phyloP scores from a whole-genome alignment of 2,888 invertebrate genomes.

The Bimastos eiseni region DNA sequence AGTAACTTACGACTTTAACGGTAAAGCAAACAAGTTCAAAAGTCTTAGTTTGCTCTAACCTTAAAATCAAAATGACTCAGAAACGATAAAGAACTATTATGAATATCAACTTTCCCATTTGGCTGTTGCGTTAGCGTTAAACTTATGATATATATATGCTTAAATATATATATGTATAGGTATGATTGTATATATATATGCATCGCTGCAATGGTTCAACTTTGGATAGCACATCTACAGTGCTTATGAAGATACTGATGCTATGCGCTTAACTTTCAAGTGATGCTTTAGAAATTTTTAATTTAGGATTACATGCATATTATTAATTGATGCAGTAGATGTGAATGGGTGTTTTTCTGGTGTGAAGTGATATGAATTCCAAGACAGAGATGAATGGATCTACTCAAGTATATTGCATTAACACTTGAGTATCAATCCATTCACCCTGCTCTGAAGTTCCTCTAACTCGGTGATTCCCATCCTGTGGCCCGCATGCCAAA shows the following conservation, averaged over 20 bases:
- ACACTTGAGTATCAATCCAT: not conserved
- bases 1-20: not conserved
- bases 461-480: too few species aligned
- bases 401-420: not conserved
- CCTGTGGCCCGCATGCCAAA: too few species aligned
- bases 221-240: too few species aligned
- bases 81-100: not conserved
- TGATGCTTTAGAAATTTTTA: too few species aligned
- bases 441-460: not conserved
- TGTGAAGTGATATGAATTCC: not conserved
- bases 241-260: too few species aligned
- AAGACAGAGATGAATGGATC: constrained; percentile 1
- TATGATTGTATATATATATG: not conserved
- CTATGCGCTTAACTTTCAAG: too few species aligned
- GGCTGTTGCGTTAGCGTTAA: not conserved
- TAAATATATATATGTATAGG: not conserved
- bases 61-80: not conserved
- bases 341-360: not conserved
- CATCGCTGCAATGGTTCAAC: not conserved
- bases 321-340: not conserved
- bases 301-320: not conserved
- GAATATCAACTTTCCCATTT: not conserved
- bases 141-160: not conserved
- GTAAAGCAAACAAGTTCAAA: not conserved
- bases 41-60: constrained; percentile 13